These are phyloP conservation scores for Seriola quinqueradiata DNA, from an alignment of 2,113 vertebrate genomes.

Conservation along the genomic window DNA sequence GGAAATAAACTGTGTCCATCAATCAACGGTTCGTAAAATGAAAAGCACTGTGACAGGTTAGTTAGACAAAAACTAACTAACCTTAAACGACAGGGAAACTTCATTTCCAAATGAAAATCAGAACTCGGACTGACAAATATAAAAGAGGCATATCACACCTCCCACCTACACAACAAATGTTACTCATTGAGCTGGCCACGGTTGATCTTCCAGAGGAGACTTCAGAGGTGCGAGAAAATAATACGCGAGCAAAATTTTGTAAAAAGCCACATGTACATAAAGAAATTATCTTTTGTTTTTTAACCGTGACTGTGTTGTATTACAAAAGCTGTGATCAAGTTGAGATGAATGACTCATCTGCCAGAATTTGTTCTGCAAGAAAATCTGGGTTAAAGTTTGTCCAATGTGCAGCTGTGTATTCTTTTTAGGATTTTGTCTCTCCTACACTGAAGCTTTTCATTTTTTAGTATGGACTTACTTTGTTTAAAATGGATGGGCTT, in stretches of 20 bases:
- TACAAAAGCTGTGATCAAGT: background rate
- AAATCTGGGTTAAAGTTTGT: background rate
- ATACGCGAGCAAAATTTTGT: background rate
- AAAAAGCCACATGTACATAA: background rate
- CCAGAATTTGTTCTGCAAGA: background rate
- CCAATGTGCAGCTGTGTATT: too few species aligned
- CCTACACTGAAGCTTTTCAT: background rate
- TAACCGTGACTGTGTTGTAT: background rate
- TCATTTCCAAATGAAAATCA: conserved; percentile 43
- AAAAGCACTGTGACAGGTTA: background rate
- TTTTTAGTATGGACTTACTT: background rate
- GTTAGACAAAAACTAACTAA: background rate
- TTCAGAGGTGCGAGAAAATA: conserved; percentile 11
- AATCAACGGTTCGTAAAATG: background rate
- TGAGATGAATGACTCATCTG: background rate
- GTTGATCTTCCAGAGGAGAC: conserved; percentile 18
- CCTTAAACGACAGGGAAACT: background rate
- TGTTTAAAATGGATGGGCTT: conserved; percentile 3
- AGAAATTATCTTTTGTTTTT: conserved; percentile 2
- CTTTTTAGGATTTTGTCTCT: background rate
- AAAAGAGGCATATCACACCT: conserved; percentile 57
- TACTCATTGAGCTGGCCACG: conserved; percentile 38
- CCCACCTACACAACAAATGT: conserved; percentile 59
- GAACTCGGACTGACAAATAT: conserved; percentile 63
- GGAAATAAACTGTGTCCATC: conserved; percentile 13